Evolutionary conservation across 2,113 vertebrate species (phyloP).

Genomic region (Callospermophilus lateralis): DNA sequence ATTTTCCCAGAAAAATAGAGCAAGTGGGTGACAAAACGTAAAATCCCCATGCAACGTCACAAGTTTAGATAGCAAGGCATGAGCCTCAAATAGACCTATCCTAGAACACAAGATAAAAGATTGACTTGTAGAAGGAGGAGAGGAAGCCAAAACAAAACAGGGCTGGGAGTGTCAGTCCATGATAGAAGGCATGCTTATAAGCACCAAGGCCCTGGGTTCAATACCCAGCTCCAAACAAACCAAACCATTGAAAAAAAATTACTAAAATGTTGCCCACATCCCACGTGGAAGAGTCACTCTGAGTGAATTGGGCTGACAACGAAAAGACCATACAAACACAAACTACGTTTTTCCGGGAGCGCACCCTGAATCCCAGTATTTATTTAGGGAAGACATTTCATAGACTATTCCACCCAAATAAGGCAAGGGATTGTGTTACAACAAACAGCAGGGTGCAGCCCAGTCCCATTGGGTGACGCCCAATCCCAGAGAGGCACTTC

Average conservation of each 20-base stretch:
- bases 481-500: too few relatives aligned
- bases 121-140: not conserved
- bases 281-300: too few relatives aligned
- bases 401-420: too few relatives aligned
- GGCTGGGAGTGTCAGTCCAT: not conserved
- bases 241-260: not conserved
- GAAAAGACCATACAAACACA: too few relatives aligned
- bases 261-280: not conserved
- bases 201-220: not conserved
- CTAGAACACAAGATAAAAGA: not conserved
- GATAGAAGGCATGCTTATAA: not conserved
- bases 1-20: not conserved
- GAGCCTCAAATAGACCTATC: not conserved
- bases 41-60: not conserved
- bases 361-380: too few relatives aligned
- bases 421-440: too few relatives aligned
- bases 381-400: too few relatives aligned
- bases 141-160: not conserved
- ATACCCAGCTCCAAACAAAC: not conserved
- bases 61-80: conserved; percentile 10
- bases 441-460: too few relatives aligned
- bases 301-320: too few relatives aligned
- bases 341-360: too few relatives aligned
- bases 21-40: not conserved
- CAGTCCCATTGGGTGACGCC: too few relatives aligned